These are phyloP conservation scores for Siphamia tubifer DNA, from an alignment of 2,113 vertebrate species.

Conservation along the genomic window DNA sequence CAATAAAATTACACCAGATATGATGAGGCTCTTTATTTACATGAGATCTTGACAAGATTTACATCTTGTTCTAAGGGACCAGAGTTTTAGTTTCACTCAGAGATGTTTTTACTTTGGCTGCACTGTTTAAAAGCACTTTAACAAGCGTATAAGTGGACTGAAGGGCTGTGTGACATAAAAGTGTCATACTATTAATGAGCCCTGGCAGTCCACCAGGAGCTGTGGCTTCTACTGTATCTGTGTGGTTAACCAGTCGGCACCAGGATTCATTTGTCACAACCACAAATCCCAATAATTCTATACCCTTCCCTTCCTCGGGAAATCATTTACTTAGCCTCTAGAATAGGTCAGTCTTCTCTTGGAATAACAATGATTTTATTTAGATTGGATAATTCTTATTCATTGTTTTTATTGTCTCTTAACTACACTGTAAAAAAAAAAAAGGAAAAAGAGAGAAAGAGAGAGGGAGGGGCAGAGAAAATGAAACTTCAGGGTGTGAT, in stretches of 20 bases:
- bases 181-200: neutral
- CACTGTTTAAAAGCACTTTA: no score
- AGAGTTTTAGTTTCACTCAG: neutral
- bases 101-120: no score
- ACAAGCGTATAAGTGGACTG: no score
- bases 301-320: conserved; percentile 47
- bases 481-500: no score
- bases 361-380: conserved; percentile 4
- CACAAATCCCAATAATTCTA: neutral
- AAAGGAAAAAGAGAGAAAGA: neutral
- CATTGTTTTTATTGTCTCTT: conserved; percentile 35
- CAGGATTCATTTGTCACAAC: conserved; percentile 36
- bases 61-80: no score
- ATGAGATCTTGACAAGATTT: no score
- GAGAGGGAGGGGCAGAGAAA: neutral
- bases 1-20: no score
- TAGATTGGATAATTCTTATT: conserved; percentile 17
- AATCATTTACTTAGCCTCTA: conserved; percentile 34
- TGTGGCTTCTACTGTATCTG: conserved; percentile 3
- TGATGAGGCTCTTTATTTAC: no score
- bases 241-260: conserved; percentile 34
- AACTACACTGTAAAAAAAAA: conserved; percentile 18
- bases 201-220: neutral
- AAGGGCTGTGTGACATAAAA: neutral
- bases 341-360: conserved; percentile 14